Evolutionary conservation across 2,888 invertebrate genomes (phyloP), one percentile per base, ranked within the genome.

Genomic region (Agrochola macilenta): DNA sequence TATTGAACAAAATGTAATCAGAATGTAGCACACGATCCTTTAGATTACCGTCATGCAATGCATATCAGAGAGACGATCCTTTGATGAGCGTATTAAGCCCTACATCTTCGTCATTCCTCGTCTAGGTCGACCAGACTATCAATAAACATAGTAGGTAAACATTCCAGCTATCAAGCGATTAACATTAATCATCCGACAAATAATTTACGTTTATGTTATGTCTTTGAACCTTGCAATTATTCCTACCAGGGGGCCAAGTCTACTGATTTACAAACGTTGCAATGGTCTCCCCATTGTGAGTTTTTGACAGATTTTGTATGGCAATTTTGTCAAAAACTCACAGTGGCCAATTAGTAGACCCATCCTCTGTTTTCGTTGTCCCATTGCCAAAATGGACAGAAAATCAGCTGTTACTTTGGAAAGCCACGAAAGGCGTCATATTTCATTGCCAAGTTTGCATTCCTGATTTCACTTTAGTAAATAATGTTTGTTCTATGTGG

Each of bases 401-500:
- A 61, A 74, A 46, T 58, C 66, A 52, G 70, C 77, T 74, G 23
- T 71, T 73, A 49, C n/a, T 68, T 82, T 69, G 49, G 57, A 76
- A 84, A 82, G 63, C 8, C 23, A 26, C 30, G 64, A 69, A 58
- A 43, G 35, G 23, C 63, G 9, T 82, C 35, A 64, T 73, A 74
- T 82, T 74, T 71, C 46, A 61, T 58, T 86, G 83, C 84, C 84
- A 85, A 86, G 78, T 78, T 78, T 78, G 76, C 83, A 57, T 73
- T 63, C 39, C 5, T 52, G 63, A 75, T 78, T 75, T 83, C 77
- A 60, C 69, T 84, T 84, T 12, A 26, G 57, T 71, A 11, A 74
- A 69, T 68, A 26, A 23, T 46, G 61, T 66, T 72, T 66, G 30
- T 74, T 74, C 20, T 71, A 35, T 43, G 66, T 60, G 69, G 60